These are phyloP conservation scores for Byasa hedistus DNA, from an alignment of 2,888 invertebrate species.

Conservation along the genomic window DNA sequence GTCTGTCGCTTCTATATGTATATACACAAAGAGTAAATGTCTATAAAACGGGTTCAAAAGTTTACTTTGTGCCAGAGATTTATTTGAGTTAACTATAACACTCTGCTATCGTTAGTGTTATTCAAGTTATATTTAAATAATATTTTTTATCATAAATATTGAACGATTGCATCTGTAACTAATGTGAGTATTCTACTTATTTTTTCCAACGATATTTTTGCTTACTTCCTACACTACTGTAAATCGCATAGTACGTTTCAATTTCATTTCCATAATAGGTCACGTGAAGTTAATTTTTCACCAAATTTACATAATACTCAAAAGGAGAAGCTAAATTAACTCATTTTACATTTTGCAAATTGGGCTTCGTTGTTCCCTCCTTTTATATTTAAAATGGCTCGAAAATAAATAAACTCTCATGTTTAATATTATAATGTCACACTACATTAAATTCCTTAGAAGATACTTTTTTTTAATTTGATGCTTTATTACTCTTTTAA, in stretches of 20 bases:
- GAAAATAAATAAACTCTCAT: conserved; percentile 4
- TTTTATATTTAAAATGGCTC: conserved; percentile 13
- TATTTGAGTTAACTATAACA: no score
- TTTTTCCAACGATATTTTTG: neutral
- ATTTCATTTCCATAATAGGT: conserved; percentile 18
- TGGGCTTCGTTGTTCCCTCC: conserved; percentile 14
- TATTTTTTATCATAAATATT: no score
- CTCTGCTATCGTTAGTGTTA: no score
- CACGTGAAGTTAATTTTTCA: conserved; percentile 24
- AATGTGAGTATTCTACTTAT: neutral
- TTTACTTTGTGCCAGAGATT: no score
- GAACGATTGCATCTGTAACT: no score
- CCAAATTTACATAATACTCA: conserved; percentile 26
- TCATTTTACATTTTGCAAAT: conserved; percentile 22
- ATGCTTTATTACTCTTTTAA: no score
- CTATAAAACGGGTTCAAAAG: no score
- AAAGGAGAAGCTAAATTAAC: conserved; percentile 21
- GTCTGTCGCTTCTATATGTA: no score
- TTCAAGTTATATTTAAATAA: no score
- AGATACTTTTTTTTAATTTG: no score
- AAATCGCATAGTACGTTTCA: conserved; percentile 8
- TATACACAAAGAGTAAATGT: no score
- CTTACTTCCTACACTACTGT: neutral
- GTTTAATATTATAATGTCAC: neutral
- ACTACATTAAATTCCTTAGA: no score